Base-by-base conservation (phyloP, 30 jellyfish, hydroid and myxozoan species). In the Catostylus mosaicus region DNA sequence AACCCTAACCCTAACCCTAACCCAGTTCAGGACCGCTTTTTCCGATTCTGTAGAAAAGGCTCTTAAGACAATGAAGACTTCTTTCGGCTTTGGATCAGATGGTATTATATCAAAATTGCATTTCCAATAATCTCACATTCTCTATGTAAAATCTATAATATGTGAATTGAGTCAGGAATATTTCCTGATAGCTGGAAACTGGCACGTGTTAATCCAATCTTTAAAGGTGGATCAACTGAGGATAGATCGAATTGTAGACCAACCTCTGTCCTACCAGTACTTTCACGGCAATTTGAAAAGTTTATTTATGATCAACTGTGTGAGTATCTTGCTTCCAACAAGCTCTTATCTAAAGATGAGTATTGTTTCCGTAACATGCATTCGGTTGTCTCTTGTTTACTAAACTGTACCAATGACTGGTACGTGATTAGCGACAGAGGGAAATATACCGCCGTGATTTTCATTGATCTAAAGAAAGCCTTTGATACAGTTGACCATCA, bases 81-180 rank as follows among this genome's bases (percentile, higher is more conserved):
- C 79, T 16, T 67, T 67, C 30, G 79, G 79, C 79, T 67, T 67
- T 67, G 67, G 79, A 31, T 67, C 79, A 67, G 79, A 67, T 67
- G 62, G 56, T 67, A 70, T 70, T 70, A 7, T 72, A 70, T 6
- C 30, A 34, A 32, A 70, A 18, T 10, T 70, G 38, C 71, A 32
- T 22, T 32, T 32, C 35, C 71, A 12, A 4, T 46, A 12, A 51
- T 76, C 78, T 76, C 77, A 19, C 78, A 56, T 37, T 76, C 87
- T 76, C 78, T 76, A 43, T 76, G 78, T 30, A 52, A 78, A 77
- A 76, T 76, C 56, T 76, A 76, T 37, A 76, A 76, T 60, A 61
- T 51, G 77, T 76, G 78, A 54, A 18, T 76, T 76, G 87, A 76
- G 35, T 76, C 78, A 29, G 87, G n/a, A n/a, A n/a, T n/a, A n/a